These are phyloP conservation scores for Diphyllodes magnificus DNA, from an alignment of 2,113 vertebrate genomes.

Conservation along the genomic window DNA sequence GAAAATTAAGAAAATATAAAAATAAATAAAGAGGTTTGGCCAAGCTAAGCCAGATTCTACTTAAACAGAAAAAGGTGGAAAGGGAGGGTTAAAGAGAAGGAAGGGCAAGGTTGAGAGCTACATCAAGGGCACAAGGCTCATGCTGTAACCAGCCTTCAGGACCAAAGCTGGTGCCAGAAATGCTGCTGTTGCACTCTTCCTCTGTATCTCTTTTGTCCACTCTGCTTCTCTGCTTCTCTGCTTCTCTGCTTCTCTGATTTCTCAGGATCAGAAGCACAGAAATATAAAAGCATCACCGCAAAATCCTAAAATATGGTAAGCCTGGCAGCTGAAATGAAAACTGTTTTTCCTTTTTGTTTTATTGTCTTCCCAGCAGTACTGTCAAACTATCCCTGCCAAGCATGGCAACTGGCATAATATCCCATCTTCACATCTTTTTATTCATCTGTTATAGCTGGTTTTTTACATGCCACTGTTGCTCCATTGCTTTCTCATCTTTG, in stretches of 20 bases:
- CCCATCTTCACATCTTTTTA: not conserved
- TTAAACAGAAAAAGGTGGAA: not conserved
- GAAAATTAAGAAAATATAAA: not conserved
- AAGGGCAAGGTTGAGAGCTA: not conserved
- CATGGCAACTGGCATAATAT: not conserved
- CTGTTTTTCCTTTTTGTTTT: not conserved
- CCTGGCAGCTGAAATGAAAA: slow-evolving; percentile 10
- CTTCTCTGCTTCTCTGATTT: not conserved
- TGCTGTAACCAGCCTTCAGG: not conserved
- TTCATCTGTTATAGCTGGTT: not conserved
- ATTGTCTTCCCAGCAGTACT: not conserved
- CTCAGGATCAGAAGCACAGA: not conserved
- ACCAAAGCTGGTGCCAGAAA: not conserved
- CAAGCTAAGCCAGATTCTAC: not conserved
- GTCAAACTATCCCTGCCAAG: not conserved
- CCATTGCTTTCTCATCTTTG: not conserved
- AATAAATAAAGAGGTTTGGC: not conserved
- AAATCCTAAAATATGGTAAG: not conserved
- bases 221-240: not conserved
- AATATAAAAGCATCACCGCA: not conserved
- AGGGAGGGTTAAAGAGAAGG: not conserved
- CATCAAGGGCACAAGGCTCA: not conserved
- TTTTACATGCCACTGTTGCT: not conserved
- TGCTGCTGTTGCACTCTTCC: not conserved
- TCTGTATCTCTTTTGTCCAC: not conserved